These are phyloP conservation scores for Dicyrtomina minuta DNA, from an alignment of 2,888 invertebrate genomes.

Conservation along the genomic window DNA sequence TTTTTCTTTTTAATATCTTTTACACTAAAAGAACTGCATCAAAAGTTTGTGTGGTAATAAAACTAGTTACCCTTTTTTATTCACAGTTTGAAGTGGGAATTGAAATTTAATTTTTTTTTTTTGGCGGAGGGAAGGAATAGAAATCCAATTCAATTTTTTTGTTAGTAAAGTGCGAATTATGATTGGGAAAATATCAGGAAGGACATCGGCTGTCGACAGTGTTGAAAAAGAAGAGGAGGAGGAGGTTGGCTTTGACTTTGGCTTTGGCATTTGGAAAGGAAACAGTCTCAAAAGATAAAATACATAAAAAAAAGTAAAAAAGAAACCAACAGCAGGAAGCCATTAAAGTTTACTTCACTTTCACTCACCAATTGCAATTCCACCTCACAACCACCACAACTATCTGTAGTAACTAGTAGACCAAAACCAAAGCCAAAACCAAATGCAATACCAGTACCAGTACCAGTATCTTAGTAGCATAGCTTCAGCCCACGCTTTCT, in stretches of 20 bases:
- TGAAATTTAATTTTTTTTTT: background rate
- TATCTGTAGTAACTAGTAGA: no score
- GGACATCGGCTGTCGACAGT: no score
- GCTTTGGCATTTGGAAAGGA: background rate
- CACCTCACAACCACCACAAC: background rate
- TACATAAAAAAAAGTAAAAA: background rate
- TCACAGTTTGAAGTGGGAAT: no score
- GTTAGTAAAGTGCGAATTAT: background rate
- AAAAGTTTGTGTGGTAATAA: background rate
- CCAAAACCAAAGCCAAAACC: background rate
- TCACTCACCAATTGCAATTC: slow-evolving; percentile 8
- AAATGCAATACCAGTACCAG: background rate
- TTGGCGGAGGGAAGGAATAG: no score
- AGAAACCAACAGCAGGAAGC: slow-evolving; percentile 5
- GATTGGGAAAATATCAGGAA: background rate
- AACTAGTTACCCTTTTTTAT: background rate
- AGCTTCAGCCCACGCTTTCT: no score
- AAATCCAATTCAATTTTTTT: slow-evolving; percentile 1
- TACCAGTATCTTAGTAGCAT: no score
- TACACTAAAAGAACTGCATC: no score
- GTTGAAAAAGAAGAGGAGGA: no score
- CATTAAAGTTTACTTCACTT: slow-evolving; percentile 28
- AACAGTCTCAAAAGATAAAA: background rate
- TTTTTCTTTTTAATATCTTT: no score
- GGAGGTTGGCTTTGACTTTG: background rate